Conservation (phyloP, 2,888 invertebrate genomes). For the Clusia tigrina region DNA sequence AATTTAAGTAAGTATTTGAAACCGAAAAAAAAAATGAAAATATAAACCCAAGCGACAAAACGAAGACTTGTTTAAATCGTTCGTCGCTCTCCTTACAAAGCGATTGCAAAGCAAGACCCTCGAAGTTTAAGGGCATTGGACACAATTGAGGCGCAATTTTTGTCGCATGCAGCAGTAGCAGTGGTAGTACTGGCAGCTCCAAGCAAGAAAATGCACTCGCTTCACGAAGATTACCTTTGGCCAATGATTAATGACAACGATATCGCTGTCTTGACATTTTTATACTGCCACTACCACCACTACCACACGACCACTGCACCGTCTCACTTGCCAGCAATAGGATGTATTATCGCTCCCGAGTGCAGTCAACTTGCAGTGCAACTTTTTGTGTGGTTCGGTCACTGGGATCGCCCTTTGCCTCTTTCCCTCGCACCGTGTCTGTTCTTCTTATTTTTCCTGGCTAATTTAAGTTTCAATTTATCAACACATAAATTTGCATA, state of each 20-base stretch:
- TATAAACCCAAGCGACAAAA: neutral
- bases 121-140: neutral
- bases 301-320: neutral
- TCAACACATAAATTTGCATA: conserved; percentile 34
- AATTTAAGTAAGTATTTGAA: neutral
- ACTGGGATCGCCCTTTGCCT: neutral
- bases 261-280: conserved; percentile 36
- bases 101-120: neutral
- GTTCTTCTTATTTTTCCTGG: neutral
- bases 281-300: neutral
- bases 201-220: neutral
- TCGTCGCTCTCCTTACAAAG: too few species aligned
- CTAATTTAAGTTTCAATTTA: conserved; percentile 35
- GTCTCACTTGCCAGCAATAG: conserved; percentile 4
- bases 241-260: conserved; percentile 54
- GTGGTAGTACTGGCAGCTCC: neutral
- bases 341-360: too few species aligned
- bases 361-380: conserved; percentile 3
- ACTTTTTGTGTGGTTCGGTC: neutral
- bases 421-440: neutral
- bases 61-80: neutral
- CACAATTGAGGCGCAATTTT: neutral
- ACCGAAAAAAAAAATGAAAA: neutral
- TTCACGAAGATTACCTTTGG: conserved; percentile 45
- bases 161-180: neutral